phyloP scores from a whole-genome alignment of 2,797 vertebrate species.

The Melanotaenia boesemani region DNA sequence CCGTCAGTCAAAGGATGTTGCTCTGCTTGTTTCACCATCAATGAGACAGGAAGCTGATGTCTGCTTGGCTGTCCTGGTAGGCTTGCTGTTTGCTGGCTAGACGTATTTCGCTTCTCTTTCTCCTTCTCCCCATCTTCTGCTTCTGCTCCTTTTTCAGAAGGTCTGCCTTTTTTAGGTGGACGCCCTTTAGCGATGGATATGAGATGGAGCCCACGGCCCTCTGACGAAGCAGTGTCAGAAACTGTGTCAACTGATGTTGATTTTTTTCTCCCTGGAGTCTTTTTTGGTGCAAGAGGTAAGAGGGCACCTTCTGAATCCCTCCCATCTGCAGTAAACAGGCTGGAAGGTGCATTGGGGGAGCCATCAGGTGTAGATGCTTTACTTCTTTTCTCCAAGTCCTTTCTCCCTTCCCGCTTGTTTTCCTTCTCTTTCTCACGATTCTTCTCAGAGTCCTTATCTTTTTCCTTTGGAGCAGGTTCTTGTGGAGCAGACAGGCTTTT shows the following conservation, averaged over 20 bases:
- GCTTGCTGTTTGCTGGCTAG: constrained; percentile 68
- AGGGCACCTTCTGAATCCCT: constrained; percentile 88
- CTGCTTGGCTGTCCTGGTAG: constrained; percentile 82
- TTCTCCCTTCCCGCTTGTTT: constrained; percentile 90
- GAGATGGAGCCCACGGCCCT: constrained; percentile 75
- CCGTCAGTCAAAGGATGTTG: constrained; percentile 95
- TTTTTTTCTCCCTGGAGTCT: constrained; percentile 90
- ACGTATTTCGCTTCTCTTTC: constrained; percentile 77
- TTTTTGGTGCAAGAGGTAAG: constrained; percentile 87
- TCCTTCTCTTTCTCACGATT: constrained; percentile 94
- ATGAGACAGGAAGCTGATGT: constrained; percentile 87
- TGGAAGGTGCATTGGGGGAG: constrained; percentile 82
- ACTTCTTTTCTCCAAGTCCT: constrained; percentile 89
- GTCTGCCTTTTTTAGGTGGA: constrained; percentile 89
- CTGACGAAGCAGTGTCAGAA: constrained; percentile 82
- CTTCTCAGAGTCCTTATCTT: constrained; percentile 91
- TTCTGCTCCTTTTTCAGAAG: constrained; percentile 84
- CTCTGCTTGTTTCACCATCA: constrained; percentile 91
- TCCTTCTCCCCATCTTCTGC: constrained; percentile 83
- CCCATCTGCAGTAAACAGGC: constrained; percentile 84
- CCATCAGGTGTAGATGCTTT: constrained; percentile 87
- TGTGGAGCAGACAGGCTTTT: constrained; percentile 83
- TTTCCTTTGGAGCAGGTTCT: constrained; percentile 87
- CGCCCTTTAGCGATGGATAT: constrained; percentile 83
- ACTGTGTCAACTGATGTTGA: constrained; percentile 77